Base-by-base conservation (phyloP, 2,113 vertebrate species). In the Ornithorhynchus anatinus region DNA sequence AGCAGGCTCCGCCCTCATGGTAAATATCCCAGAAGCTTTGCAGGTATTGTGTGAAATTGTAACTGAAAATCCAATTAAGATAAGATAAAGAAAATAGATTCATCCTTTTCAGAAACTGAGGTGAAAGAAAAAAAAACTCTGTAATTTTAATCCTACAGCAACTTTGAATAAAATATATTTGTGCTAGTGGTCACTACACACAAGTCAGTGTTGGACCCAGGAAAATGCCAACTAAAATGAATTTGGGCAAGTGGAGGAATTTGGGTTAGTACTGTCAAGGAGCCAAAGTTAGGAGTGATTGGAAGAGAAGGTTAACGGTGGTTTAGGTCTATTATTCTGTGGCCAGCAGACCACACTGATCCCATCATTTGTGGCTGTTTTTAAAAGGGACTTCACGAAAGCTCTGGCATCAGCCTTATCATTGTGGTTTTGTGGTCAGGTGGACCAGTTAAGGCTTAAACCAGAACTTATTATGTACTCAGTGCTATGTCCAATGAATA, bases 391-490 rank as follows among this genome's bases (percentile, higher is more conserved):
- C 57, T 81, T 38, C 74, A 43, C 23, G 69, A 33, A 10, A 71
- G 62, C 22, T 52, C 56, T 90, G 86, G 66, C 62, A 66, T 25
- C 74, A 73, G 57, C 33, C 72, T 91, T 85, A 84, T 86, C 81
- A 27, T 75, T 79, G 51, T 86, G 90, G 90, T 89, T 91, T 75
- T 84, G 87, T 88, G 89, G 87, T 89, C 82, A 80, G 37, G 10
- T 35, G 44, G 65, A 62, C 65, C 63, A 71, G 68, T 58, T 70
- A 61, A 58, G 76, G 48, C 22, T 44, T 45, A 32, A 12, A 48
- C 32, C 51, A 73, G 31, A 76, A 53, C 45, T 47, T 31, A 43
- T 59, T 76, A 72, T 72, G 69, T 27, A 42, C n/a, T 79, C 23
- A 50, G 10, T 31, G 31, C n/a, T 59, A 64, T 66, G 67, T 66